phyloP scores from a whole-genome alignment of 2,797 vertebrate species.

The Zalophus californianus region DNA sequence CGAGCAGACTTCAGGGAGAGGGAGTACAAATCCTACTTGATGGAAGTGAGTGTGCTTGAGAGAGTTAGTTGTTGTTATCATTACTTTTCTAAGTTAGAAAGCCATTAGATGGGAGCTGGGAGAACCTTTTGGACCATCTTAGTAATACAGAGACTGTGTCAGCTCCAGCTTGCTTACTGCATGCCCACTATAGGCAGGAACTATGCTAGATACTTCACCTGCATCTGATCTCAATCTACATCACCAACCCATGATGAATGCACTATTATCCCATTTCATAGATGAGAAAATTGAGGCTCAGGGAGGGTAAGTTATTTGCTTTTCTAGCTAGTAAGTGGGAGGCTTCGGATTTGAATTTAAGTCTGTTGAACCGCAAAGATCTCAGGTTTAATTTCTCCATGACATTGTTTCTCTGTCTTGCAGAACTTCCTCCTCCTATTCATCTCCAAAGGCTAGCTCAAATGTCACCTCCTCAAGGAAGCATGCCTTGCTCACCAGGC shows the following conservation, averaged over 20 bases:
- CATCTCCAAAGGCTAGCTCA: background rate
- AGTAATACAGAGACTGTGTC: rapidly evolving
- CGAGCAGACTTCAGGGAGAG: background rate
- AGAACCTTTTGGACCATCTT: background rate
- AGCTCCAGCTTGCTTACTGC: rapidly evolving
- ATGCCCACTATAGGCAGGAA: rapidly evolving
- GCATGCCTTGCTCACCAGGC: background rate
- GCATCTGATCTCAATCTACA: background rate
- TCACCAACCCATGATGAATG: rapidly evolving
- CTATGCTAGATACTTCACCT: rapidly evolving
- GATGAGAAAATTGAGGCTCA: background rate
- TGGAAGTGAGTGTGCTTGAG: background rate
- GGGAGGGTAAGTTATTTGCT: background rate
- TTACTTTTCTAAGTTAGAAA: background rate
- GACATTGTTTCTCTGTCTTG: background rate
- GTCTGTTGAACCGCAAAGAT: background rate
- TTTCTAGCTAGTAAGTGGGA: background rate
- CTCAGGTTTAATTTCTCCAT: background rate
- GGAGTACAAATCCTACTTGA: background rate
- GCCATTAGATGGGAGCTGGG: rapidly evolving
- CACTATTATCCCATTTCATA: background rate
- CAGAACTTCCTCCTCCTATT: background rate
- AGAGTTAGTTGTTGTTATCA: rapidly evolving
- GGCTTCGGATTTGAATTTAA: background rate
- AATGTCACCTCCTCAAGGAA: background rate